Base-by-base conservation (phyloP, 2,797 vertebrate species). In the Poecilia gillii region DNA sequence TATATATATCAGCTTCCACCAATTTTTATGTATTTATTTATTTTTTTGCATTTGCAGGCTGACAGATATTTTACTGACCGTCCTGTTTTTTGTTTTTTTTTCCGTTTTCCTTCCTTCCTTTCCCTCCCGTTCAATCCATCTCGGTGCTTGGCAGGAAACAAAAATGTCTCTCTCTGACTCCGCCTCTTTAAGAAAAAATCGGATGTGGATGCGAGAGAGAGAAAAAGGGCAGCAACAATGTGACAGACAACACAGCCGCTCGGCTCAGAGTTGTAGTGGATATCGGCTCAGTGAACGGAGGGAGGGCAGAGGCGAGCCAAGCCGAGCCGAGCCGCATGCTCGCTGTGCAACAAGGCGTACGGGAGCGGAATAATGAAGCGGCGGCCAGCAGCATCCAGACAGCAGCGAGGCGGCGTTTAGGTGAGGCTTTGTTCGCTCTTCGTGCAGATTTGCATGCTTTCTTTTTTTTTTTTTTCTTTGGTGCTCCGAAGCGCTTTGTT, bases 391-490 rank as follows among this genome's bases (percentile, higher is more conserved):
- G 25, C 92, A 83, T 77, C 90, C 89, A 62, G 68, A 8, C 84
- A 83, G 81, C 84, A 90, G 72, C 81, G 77, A 59, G 72, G 31
- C 87, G 1, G 81, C 16, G 74, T 90, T 83, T 92, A 92, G 93
- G 93, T 94, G 84, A 89, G 88, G 88, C 90, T 91, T 93, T 93
- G 91, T 93, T 93, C 84, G 85, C 78, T 49, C 7, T 83, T 71
- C 78, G 70, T 46, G 36, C 84, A 81, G 78, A 84, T 28, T 73
- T 74, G 84, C 84, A 47, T 76, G 76, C 49, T 64, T 33, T 33
- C 36, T 41, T 41, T 41, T 41, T 41, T 41, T 41, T 41, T 41
- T 41, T 41, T 41, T 41, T 13, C 20, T 6, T 68, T 23, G 64
- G 20, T 11, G 79, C 82, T 82, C 74, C 66, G 39, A 57, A 43